phyloP scores from a whole-genome alignment of 2,888 invertebrate species.

The Ischnura elegans region DNA sequence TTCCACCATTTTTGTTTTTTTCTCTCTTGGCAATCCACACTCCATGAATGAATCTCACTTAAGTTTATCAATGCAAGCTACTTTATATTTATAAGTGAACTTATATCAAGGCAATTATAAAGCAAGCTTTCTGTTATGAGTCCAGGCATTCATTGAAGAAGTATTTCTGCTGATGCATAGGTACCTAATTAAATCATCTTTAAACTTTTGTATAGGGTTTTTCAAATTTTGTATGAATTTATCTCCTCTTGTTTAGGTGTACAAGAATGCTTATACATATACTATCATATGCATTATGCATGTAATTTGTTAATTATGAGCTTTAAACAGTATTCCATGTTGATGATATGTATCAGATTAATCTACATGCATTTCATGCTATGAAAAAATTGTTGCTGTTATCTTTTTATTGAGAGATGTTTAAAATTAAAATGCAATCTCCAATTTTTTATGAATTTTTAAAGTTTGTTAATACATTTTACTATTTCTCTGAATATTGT shows the following conservation, averaged over 20 bases:
- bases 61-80: background rate
- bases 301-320: slow-evolving; percentile 8
- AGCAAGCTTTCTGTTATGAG: background rate
- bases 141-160: background rate
- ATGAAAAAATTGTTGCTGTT: slow-evolving; percentile 12
- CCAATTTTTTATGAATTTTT: slow-evolving; percentile 15
- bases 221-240: background rate
- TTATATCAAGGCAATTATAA: background rate
- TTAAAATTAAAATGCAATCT: background rate
- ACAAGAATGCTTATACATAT: background rate
- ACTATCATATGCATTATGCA: background rate
- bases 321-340: slow-evolving; percentile 31
- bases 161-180: background rate
- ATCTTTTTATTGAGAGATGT: slow-evolving; percentile 5
- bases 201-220: slow-evolving; percentile 4
- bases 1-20: background rate
- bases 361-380: slow-evolving; percentile 1
- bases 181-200: background rate
- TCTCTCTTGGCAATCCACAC: background rate
- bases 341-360: background rate
- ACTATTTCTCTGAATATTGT: background rate
- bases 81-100: background rate
- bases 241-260: background rate
- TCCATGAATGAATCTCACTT: background rate
- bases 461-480: slow-evolving; percentile 12